Evolutionary conservation across 1,140 invertebrate genomes (phyloP).

Genomic region (Aphelenchoides fujianensis): DNA sequence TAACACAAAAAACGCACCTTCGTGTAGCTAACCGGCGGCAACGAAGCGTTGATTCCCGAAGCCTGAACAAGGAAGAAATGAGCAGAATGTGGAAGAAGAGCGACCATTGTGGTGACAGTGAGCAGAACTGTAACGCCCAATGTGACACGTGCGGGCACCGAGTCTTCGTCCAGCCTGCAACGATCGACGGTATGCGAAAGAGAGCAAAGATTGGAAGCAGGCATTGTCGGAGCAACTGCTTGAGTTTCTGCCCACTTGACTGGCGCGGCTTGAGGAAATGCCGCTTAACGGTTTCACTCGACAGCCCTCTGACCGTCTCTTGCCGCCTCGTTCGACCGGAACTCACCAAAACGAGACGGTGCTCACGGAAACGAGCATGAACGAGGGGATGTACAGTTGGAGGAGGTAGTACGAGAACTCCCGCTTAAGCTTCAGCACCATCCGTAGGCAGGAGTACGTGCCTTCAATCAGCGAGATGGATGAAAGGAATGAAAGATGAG

Average conservation of each 20-base stretch:
- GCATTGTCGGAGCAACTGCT: too few species aligned
- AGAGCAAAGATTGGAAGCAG: too few species aligned
- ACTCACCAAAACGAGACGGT: conserved; percentile 97
- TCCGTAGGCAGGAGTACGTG: conserved; percentile 58
- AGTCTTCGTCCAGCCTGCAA: conserved; percentile 94
- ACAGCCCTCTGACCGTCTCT: too few species aligned
- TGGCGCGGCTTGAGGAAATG: too few species aligned
- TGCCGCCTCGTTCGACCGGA: too few species aligned
- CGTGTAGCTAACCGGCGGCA: conserved; percentile 92
- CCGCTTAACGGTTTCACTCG: too few species aligned
- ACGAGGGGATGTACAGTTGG: conserved; percentile 64
- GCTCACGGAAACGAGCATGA: conserved; percentile 79
- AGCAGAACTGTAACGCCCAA: conserved; percentile 67
- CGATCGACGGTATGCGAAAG: too few species aligned
- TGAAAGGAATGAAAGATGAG: too few species aligned
- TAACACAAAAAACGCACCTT: conserved; percentile 71
- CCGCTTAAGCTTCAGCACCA: conserved; percentile 61
- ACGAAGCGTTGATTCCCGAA: conserved; percentile 83
- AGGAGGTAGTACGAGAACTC: conserved; percentile 66
- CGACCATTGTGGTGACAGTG: conserved; percentile 52
- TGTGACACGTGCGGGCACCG: conserved; percentile 80
- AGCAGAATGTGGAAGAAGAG: too few species aligned
- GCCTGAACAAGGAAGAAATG: too few species aligned
- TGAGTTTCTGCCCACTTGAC: too few species aligned
- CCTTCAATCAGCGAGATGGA: conserved; percentile 52